Percentiles rank a stretch among this genome's conserved stretches.
Conservation (phyloP, 2,113 vertebrate genomes). For the Athene noctua region DNA sequence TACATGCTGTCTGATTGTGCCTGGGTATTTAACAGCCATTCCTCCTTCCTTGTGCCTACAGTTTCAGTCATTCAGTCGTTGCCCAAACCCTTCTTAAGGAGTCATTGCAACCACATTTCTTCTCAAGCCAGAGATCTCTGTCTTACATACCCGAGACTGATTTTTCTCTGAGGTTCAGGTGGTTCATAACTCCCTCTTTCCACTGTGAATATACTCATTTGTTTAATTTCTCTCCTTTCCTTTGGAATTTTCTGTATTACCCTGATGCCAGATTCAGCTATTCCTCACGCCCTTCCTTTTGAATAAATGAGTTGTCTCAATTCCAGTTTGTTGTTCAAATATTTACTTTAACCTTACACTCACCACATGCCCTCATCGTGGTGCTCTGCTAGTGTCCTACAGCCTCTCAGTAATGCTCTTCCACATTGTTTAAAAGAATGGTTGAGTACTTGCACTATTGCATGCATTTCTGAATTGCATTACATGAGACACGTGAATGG, state of each 20-base stretch:
- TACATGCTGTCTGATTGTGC: not conserved
- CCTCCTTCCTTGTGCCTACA: not conserved
- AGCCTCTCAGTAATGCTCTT: conserved; percentile 4
- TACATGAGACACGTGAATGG: not conserved
- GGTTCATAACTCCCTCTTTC: not conserved
- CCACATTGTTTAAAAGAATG: conserved; percentile 21
- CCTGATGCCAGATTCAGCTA: not conserved
- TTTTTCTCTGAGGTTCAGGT: not conserved
- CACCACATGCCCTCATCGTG: not conserved
- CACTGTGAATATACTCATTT: not conserved
- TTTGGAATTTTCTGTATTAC: not conserved
- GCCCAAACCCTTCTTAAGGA: not conserved
- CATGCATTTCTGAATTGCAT: not conserved
- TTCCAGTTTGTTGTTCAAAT: conserved; percentile 52
- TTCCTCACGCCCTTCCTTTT: not conserved
- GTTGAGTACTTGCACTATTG: not conserved
- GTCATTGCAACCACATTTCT: not conserved
- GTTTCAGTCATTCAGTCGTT: not conserved
- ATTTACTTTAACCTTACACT: conserved; percentile 45
- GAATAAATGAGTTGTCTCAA: conserved; percentile 8
- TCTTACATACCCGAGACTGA: not conserved
- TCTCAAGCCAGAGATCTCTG: not conserved
- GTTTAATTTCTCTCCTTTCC: not conserved
- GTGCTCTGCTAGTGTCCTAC: not conserved
- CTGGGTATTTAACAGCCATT: not conserved